Conservation (phyloP, 2,113 vertebrate species). For the Colossoma macropomum region DNA sequence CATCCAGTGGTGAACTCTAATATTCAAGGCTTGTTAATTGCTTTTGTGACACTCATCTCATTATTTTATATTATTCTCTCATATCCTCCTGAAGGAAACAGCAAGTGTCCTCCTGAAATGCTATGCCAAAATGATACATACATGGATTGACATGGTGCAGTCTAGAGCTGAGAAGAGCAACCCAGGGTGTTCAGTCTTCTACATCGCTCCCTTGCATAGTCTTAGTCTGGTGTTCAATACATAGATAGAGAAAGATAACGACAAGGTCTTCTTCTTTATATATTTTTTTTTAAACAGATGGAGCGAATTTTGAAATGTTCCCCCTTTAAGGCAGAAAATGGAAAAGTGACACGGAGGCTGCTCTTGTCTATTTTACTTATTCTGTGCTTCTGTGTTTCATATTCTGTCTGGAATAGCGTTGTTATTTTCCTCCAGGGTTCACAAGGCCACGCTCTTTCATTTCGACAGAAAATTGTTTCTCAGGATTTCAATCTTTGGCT, state of each 20-base stretch:
- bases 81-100: slow-evolving; percentile 55
- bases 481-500: slow-evolving; percentile 99
- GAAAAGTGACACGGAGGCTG: slow-evolving; percentile 86
- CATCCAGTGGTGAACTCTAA: slow-evolving; percentile 76
- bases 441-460: slow-evolving; percentile 97
- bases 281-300: slow-evolving; percentile 60
- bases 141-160: slow-evolving; percentile 64
- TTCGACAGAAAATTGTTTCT: slow-evolving; percentile 99
- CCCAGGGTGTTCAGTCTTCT: slow-evolving; percentile 1
- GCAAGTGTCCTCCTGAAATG: slow-evolving; percentile 32
- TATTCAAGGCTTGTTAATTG: slow-evolving; percentile 75
- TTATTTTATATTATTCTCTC: slow-evolving; percentile 66
- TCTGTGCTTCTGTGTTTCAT: slow-evolving; percentile 88
- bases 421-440: slow-evolving; percentile 96
- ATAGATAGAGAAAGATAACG: slow-evolving; percentile 77
- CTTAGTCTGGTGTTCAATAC: slow-evolving; percentile 73
- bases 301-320: slow-evolving; percentile 77
- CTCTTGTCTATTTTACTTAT: slow-evolving; percentile 93
- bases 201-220: background rate
- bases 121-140: slow-evolving; percentile 56
- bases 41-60: slow-evolving; percentile 74
- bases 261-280: slow-evolving; percentile 64
- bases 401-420: slow-evolving; percentile 88
- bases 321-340: slow-evolving; percentile 79
- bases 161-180: slow-evolving; percentile 58